Evolutionary conservation across 2,888 invertebrate species (phyloP), one percentile per base, ranked within the genome.

Genomic region (Melieria crassipennis): DNA sequence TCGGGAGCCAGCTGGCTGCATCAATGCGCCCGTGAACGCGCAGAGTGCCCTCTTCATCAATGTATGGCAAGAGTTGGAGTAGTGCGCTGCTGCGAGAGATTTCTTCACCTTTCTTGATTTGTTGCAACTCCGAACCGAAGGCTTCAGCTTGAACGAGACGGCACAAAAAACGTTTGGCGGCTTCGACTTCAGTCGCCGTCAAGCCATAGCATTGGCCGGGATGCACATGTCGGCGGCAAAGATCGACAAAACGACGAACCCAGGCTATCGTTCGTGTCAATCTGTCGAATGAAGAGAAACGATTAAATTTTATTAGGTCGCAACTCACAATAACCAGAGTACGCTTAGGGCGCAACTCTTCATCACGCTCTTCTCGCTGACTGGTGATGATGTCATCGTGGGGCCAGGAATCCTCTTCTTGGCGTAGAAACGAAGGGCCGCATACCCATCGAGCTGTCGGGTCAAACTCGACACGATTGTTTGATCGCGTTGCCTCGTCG

Each of bases 1-100:
- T 74, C 7, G 75, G 70, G 9, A 75, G 61, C 55, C 57, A 72
- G 46, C 71, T 73, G 43, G 66, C 75, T 55, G 68, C 70, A 65
- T 75, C 71, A 46, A 71, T 71, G 11, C 72, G 60, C 50, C 73
- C 75, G 16, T 30, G 30, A 30, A 3, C 30, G 30, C 30, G 30
- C 2, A 16, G 16, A 16, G 16, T 30, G 30, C 30, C 30, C 16
- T 16, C 16, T 16, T 16, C 16, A 16, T 16, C 16, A 16, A 16
- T 16, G 16, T 16, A 16, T 16, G 16, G 16, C 16, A 16, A 16
- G 16, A 16, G 16, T 16, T 16, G 16, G 16, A 16, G 16, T 16
- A 16, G 1, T 16, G 16, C 16, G 7, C 55, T 66, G 4, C 48
- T 48, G 4, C 16, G 46, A 4, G 16, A 16, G 46, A 47, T 7